Evolutionary conservation across 2,797 vertebrate genomes (phyloP), one percentile per base, ranked within the genome.

Genomic region (Hippoglossus hippoglossus): DNA sequence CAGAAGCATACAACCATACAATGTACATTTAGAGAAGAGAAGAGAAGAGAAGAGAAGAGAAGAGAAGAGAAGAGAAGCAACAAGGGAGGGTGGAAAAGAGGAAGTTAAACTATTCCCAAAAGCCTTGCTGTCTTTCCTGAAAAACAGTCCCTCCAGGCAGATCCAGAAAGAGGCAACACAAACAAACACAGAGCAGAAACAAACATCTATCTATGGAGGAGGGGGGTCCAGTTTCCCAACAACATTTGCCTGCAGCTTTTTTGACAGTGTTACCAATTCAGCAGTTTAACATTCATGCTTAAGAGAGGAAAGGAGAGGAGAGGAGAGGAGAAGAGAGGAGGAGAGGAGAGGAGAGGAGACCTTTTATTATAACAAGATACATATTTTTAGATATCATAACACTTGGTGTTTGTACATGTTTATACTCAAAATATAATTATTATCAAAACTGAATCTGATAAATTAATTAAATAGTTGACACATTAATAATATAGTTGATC

Each of bases 181-280:
- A 91, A 93, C 83, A 92, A 88, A 92, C 78, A 90, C 72, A 79
- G 72, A 85, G 88, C 91, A 91, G 89, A 91, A 93, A 91, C 93
- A 91, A 92, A 90, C 85, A 86, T 88, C 89, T 92, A 86, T 88
- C 89, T 92, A 91, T 89, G 87, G 86, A 89, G 84, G 87, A 84
- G 71, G 84, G 79, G 87, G 83, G 55, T 91, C 86, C 83, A 70
- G 78, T 93, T 90, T 94, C 85, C 84, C 79, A 73, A 80, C 72
- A 66, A 90, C 80, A 80, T 82, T 85, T 84, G 68, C 80, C 64
- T 22, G 72, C 79, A 68, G 82, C 72, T 80, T 91, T 86, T 82
- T 79, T 85, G 84, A 83, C 86, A 88, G 71, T 81, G 72, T 88
- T 85, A 91, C 75, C 83, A 89, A 88, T 85, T 92, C 91, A 92